Evolutionary conservation across 2,113 vertebrate species (phyloP).

Genomic region (Tonatia bakeri): DNA sequence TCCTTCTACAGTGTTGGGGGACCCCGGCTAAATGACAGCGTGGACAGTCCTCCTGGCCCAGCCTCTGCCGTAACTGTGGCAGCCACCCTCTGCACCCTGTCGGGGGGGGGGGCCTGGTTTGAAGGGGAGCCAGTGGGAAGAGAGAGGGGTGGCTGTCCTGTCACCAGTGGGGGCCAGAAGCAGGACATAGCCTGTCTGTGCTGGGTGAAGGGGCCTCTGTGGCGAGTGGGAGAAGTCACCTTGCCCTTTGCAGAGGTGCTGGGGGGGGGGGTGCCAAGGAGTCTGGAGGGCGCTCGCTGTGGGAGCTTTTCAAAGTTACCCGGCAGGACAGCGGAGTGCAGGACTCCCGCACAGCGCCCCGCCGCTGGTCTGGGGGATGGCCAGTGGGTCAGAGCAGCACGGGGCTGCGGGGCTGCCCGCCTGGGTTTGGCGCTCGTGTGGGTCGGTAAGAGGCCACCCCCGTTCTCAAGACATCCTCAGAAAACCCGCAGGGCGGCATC

Average conservation of each 20-base stretch:
- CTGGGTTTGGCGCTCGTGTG: fast-evolving
- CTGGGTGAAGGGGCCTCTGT: not conserved
- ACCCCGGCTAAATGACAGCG: not conserved
- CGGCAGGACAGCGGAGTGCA: not conserved
- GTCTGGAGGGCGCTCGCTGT: not conserved
- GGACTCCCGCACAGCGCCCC: fast-evolving
- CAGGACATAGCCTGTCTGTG: not conserved
- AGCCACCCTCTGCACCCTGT: fast-evolving
- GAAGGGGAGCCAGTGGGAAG: not conserved
- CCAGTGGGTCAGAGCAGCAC: fast-evolving
- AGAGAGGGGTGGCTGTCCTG: not conserved
- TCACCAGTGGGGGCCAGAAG: not conserved
- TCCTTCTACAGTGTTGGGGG: not conserved
- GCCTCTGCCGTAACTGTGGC: not conserved
- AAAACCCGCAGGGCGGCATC: not conserved
- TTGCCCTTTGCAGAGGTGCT: not conserved
- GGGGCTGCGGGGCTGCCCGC: fast-evolving
- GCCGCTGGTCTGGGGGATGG: not conserved
- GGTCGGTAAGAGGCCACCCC: not conserved
- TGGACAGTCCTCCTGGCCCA: not conserved
- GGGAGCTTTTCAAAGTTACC: not conserved
- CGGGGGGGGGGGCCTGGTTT: not conserved
- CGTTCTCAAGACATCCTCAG: too few relatives aligned
- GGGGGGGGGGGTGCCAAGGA: not conserved
- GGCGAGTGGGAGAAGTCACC: not conserved